phyloP scores from a whole-genome alignment of 2,888 invertebrate species.

The Eupeodes latifasciatus region DNA sequence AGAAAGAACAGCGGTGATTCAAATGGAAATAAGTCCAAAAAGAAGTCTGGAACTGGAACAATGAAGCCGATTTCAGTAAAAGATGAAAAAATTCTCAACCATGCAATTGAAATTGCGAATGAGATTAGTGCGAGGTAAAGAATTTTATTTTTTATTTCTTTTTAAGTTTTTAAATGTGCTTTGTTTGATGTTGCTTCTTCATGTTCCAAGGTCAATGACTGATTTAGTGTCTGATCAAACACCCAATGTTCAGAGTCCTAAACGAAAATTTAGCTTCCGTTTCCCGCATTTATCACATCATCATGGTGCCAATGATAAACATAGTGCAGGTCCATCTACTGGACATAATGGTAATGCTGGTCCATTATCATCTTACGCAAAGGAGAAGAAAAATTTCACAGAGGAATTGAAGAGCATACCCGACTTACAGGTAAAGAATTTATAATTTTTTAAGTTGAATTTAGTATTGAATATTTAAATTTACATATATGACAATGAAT shows the following conservation, averaged over 20 bases:
- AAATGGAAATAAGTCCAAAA: constrained; percentile 82
- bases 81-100: constrained; percentile 95
- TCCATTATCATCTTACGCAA: constrained; percentile 82
- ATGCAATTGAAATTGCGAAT: constrained; percentile 96
- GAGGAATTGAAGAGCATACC: constrained; percentile 94
- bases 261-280: constrained; percentile 91
- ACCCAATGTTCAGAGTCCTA: constrained; percentile 88
- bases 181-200: constrained; percentile 41
- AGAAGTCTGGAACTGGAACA: constrained; percentile 83
- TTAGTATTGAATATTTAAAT: constrained; percentile 43
- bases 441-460: constrained; percentile 77
- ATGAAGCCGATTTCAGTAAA: constrained; percentile 97
- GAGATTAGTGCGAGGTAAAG: constrained; percentile 91
- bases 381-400: constrained; percentile 91
- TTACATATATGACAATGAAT: constrained; percentile 10
- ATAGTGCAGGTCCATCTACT: constrained; percentile 76
- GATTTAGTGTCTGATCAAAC: constrained; percentile 85
- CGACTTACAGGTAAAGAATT: constrained; percentile 90
- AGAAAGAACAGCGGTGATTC: constrained; percentile 80
- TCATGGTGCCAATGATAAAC: constrained; percentile 79
- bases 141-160: constrained; percentile 66
- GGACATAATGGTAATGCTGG: constrained; percentile 82
- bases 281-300: constrained; percentile 85
- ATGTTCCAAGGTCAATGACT: constrained; percentile 86
- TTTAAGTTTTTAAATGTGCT: background rate